Base-by-base conservation (phyloP, 2,888 invertebrate species). In the Acrobasis suavella region DNA sequence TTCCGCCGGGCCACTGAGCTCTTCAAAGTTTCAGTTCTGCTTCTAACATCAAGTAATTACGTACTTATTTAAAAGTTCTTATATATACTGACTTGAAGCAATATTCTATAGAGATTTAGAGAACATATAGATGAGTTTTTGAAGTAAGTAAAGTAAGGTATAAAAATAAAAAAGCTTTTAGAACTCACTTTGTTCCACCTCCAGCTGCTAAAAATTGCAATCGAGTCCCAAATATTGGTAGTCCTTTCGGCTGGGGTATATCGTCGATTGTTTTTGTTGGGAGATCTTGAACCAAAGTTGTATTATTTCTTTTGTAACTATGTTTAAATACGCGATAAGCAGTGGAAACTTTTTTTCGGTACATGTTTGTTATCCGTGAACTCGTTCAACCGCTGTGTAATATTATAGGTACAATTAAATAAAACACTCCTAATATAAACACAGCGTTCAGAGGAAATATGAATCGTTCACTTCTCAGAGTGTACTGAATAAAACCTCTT, bases 201-300 rank as follows among this genome's bases (percentile, higher is more conserved):
- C 91, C 90, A 63, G 85, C 78, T 15, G 75, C 69, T 38, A 86
- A 76, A 58, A 94, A 83, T 69, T 93, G 90, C 64, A 93, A 77
- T 69, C 90, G 87, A n/a, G 93, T 93, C 1, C 94, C 94, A 65
- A 94, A 69, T 32, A 94, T 5, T 2, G 94, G 94, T 60, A 94
- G 74, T 49, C 90, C 83, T 77, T 77, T 92, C 12, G 93, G 88
- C 68, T 81, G 84, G 2, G 94, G 94, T 75, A 94, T 93, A 62
- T 89, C 81, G 51, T 83, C 70, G 63, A 91, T 83, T 16, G 76
- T 70, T 62, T 74, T 68, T 12, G 65, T 63, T 55, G 64, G 38
- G 62, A 67, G 68, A 9, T 51, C 61, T 58, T 7, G 16, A 49
- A 60, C 7, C 49, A 14, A 32, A 46, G 15, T 42, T 12, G 62